Evolutionary conservation across 2,888 invertebrate genomes (phyloP).

Genomic region (Tachina fera): DNA sequence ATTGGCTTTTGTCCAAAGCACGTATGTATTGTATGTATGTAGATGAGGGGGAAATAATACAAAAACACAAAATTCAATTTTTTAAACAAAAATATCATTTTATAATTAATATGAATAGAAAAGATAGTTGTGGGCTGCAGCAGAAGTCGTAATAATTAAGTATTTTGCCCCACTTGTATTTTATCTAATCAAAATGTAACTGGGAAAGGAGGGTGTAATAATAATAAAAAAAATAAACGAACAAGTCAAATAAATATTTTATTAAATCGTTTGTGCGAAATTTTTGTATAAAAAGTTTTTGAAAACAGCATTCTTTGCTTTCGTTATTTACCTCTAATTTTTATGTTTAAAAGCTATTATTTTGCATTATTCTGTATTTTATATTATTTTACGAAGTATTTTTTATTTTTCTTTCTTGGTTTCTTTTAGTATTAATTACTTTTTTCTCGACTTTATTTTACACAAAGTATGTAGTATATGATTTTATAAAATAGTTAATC

Average conservation of each 20-base stretch:
- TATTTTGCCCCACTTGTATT: conserved; percentile 14
- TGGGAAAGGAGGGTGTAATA: neutral
- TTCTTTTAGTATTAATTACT: conserved; percentile 34
- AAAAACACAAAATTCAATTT: conserved; percentile 17
- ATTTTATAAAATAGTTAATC: conserved; percentile 2
- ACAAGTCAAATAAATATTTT: neutral
- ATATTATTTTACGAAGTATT: conserved; percentile 9
- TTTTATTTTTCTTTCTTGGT: conserved; percentile 18
- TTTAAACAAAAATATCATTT: conserved; percentile 27
- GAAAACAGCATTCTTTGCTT: neutral
- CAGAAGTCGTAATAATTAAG: neutral
- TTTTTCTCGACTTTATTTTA: conserved; percentile 14
- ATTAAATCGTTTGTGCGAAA: neutral
- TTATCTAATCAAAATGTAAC: conserved; percentile 20
- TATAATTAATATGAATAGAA: conserved; percentile 26
- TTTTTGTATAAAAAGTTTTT: conserved; percentile 2
- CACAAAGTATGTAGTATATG: conserved; percentile 25
- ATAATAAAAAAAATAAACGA: neutral
- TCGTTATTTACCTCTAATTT: neutral
- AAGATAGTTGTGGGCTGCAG: neutral
- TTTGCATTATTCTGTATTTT: neutral
- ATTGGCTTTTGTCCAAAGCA: conserved; percentile 55
- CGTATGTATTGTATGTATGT: neutral
- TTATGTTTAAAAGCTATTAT: neutral
- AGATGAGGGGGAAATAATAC: neutral